These are phyloP conservation scores for Sakesphorus luctuosus DNA, from an alignment of 2,113 vertebrate species.

Conservation along the genomic window DNA sequence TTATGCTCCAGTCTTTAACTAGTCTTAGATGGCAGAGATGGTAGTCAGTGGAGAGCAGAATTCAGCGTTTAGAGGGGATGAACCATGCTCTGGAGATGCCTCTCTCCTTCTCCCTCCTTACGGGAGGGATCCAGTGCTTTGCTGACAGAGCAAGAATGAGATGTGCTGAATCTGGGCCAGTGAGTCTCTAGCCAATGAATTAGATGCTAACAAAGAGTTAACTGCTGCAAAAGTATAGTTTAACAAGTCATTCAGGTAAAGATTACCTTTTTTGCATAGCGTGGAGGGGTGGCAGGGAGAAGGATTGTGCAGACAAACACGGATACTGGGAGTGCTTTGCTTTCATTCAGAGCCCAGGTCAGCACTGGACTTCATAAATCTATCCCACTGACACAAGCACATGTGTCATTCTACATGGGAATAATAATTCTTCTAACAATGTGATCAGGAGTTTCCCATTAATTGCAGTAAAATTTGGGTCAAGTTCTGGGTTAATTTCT, in stretches of 20 bases:
- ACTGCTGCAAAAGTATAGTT: neutral
- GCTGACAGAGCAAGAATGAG: neutral
- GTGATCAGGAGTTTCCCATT: neutral
- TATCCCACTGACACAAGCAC: neutral
- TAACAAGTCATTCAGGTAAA: neutral
- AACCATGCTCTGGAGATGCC: neutral
- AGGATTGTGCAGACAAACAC: neutral
- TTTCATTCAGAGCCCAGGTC: neutral
- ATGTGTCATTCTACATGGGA: neutral
- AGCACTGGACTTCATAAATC: neutral
- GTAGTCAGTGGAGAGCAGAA: neutral
- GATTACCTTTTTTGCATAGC: neutral
- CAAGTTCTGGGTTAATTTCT: neutral
- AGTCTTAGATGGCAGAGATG: neutral
- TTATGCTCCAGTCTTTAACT: neutral
- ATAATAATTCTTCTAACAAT: neutral
- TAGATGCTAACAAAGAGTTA: neutral
- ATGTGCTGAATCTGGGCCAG: neutral
- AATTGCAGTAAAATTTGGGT: neutral
- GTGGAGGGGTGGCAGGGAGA: accelerated
- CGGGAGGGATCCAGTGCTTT: neutral
- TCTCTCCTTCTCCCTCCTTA: neutral
- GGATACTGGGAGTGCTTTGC: neutral
- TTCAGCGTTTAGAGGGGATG: neutral
- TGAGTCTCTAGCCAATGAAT: neutral